Conservation (phyloP, 2,797 vertebrate species). For the Gadopsis bispinosus region DNA sequence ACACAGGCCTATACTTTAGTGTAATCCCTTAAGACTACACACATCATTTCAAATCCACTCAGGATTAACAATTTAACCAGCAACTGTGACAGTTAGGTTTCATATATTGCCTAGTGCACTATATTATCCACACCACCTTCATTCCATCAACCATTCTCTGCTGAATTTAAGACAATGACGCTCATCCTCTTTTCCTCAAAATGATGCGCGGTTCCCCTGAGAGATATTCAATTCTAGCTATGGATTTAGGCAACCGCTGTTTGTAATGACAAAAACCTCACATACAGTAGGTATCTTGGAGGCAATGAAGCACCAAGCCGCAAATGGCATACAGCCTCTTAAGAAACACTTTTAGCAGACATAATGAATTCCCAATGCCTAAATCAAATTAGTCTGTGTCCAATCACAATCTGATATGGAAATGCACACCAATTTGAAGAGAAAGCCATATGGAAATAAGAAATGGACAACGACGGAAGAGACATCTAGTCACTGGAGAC, state of each 20-base stretch:
- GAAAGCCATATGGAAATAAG: conserved; percentile 26
- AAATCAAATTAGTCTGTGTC: conserved; percentile 67
- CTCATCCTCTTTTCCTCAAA: conserved; percentile 16
- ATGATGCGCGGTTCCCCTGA: conserved; percentile 10
- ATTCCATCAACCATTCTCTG: conserved; percentile 12
- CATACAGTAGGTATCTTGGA: conserved; percentile 8
- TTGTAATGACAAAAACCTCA: conserved; percentile 35
- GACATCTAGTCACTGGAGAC: conserved; percentile 11
- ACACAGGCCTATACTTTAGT: conserved; percentile 18
- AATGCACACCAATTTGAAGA: conserved; percentile 37
- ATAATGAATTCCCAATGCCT: conserved; percentile 46
- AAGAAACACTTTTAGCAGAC: conserved; percentile 26
- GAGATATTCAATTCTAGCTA: conserved; percentile 26
- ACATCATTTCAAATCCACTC: conserved; percentile 34
- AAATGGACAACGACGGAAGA: conserved; percentile 27
- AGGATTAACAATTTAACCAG: conserved; percentile 51
- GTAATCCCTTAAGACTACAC: conserved; percentile 36
- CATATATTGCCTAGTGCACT: conserved; percentile 5
- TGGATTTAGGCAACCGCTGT: conserved; percentile 30
- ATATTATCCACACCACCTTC: conserved; percentile 8
- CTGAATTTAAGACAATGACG: conserved; percentile 28
- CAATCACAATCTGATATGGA: conserved; percentile 57
- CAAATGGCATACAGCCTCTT: conserved; percentile 21
- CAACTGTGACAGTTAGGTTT: conserved; percentile 34
- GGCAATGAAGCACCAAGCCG: conserved; percentile 28